Percentiles rank a stretch among this genome's conserved stretches.
phyloP scores from a whole-genome alignment of 1,140 invertebrate species.

The Ladona fulva region DNA sequence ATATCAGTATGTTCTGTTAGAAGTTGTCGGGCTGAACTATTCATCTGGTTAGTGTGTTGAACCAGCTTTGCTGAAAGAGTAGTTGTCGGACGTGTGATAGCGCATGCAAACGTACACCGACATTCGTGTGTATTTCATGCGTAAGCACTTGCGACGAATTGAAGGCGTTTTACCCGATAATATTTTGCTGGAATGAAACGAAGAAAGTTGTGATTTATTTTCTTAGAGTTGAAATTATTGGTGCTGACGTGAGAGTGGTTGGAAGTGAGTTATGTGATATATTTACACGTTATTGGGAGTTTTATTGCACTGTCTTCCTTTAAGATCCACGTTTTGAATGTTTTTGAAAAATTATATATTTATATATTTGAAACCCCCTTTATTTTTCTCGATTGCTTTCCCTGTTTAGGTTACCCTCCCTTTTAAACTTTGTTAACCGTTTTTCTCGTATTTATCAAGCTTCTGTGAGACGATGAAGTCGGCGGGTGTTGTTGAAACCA shows the following conservation, averaged over 20 bases:
- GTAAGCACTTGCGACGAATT: too few relatives aligned
- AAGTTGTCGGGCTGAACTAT: background rate
- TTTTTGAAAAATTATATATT: background rate
- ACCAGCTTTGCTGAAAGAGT: background rate
- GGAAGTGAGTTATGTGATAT: background rate
- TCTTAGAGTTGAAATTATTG: background rate
- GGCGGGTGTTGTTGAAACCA: background rate
- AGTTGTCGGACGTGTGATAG: background rate
- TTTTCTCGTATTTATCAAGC: background rate
- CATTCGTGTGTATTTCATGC: too few relatives aligned
- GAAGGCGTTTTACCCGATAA: background rate
- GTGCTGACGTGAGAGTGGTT: background rate
- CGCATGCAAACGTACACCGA: too few relatives aligned
- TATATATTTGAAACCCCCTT: too few relatives aligned
- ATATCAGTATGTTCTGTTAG: background rate
- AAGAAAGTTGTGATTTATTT: slow-evolving; percentile 2
- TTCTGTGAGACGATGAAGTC: background rate
- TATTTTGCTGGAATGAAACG: background rate
- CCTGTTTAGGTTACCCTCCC: background rate
- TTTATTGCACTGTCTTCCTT: background rate
- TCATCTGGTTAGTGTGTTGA: background rate
- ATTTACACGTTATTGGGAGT: background rate
- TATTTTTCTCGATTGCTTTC: too few relatives aligned
- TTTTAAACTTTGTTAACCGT: background rate
- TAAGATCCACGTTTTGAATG: background rate